phyloP scores from a whole-genome alignment of 2,888 invertebrate species.

The Pteria penguin region DNA sequence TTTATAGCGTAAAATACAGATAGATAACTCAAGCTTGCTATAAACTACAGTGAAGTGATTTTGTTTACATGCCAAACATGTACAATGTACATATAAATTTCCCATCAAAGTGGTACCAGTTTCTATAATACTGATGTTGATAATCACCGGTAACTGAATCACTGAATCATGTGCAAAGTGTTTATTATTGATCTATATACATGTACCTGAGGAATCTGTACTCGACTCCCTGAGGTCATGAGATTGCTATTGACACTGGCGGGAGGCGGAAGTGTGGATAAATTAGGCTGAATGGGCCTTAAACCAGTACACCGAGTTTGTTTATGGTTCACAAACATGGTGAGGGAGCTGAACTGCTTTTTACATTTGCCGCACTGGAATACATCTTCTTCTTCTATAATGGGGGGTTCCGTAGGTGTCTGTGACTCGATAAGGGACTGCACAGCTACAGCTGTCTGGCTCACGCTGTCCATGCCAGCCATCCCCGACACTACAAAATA shows the following conservation, averaged over 20 bases:
- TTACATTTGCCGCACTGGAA: conserved; percentile 87
- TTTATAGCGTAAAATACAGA: no score
- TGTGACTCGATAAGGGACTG: conserved; percentile 78
- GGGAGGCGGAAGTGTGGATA: background rate
- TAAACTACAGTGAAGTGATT: no score
- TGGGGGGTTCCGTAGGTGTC: conserved; percentile 61
- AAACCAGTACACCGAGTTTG: conserved; percentile 67
- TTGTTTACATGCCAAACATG: no score
- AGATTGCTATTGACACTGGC: background rate
- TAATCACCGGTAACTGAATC: no score
- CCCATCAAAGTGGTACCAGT: no score
- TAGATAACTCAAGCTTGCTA: no score
- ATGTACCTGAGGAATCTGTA: background rate
- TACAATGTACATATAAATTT: no score
- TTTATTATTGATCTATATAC: no score
- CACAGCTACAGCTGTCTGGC: conserved; percentile 78
- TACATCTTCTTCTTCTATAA: conserved; percentile 84
- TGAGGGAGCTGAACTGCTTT: conserved; percentile 84
- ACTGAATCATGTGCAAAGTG: no score
- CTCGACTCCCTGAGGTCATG: background rate
- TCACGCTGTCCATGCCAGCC: conserved; percentile 66
- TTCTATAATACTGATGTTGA: no score
- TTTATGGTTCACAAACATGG: conserved; percentile 85
- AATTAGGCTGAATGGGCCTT: conserved; percentile 28
- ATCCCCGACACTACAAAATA: background rate